Evolutionary conservation across 2,113 vertebrate species (phyloP).

Genomic region (Cacatua alba): DNA sequence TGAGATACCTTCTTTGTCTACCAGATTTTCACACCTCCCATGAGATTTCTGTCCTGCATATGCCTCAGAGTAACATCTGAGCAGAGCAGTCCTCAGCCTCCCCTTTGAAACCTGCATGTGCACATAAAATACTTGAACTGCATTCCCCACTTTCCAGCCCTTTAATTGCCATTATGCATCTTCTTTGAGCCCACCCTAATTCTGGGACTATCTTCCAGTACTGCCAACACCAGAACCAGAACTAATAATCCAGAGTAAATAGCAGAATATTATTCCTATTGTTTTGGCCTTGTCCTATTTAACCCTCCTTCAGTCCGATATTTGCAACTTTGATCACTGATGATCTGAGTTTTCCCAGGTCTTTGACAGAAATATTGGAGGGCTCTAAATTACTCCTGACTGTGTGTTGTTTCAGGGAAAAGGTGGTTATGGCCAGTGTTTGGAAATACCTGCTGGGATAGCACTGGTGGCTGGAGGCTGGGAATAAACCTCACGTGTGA

Average conservation of each 20-base stretch:
- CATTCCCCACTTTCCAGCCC: background rate
- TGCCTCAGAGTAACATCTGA: background rate
- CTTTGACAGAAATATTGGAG: background rate
- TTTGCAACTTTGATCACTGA: background rate
- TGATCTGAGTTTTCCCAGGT: background rate
- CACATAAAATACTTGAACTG: background rate
- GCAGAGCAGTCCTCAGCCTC: background rate
- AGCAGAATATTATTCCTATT: background rate
- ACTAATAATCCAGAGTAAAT: background rate
- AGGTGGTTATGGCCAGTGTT: background rate
- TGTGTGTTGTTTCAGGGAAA: background rate
- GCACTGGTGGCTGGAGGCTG: background rate
- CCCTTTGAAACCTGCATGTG: background rate
- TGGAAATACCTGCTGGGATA: background rate
- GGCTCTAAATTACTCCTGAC: background rate
- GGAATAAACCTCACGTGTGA: background rate
- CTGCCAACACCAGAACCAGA: background rate
- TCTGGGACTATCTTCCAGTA: background rate
- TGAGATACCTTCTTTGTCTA: background rate
- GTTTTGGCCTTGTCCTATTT: background rate
- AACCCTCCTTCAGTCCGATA: background rate
- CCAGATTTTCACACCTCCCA: background rate
- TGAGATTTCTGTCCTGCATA: fast-evolving
- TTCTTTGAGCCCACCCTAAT: background rate
- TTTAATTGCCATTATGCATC: background rate